Base-by-base conservation (phyloP, 2,888 invertebrate species). In the Rotaria magnacalcarata region DNA sequence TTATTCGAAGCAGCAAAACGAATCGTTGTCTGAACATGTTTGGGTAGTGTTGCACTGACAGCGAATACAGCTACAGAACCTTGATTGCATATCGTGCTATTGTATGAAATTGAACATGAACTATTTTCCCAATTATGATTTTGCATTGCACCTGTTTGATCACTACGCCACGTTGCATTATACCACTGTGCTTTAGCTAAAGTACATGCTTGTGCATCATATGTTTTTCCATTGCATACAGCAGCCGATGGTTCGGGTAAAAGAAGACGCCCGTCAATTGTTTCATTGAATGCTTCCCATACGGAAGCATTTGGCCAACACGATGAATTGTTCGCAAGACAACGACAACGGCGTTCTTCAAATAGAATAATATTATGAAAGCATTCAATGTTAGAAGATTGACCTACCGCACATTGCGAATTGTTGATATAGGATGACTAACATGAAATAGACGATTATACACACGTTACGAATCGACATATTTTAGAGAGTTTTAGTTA, bases 111-210 rank as follows among this genome's bases (percentile, higher is more conserved):
- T 67, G 67, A 67, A 67, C 67, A 67, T n/a, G 67, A 67, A 67
- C 67, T 67, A 67, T 67, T 67, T 34, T 67, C 67, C 67, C 67
- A 67, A 27, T 67, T 67, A 34, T 21, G 14, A 67, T 27, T 67
- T 67, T 67, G 67, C 67, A 67, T 67, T 8, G 67, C 67, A 27
- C 67, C 67, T 5, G 19, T 2, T 34, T 67, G 67, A 67, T 67
- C 67, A 34, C 27, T 10, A 67, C 67, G 67, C 67, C 67, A 67
- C 11, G 67, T 27, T 67, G 67, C 6, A 67, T 67, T 67, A 11
- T 2, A 8, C 67, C 67, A 67, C 34, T 67, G 67, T 14, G 67
- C 67, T 8, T 10, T 67, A 16, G 67, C 67, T 67, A 67, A 21
- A 67, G 27, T 16, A 67, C 67, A 67, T 27, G 67, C 67, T 3